These are phyloP conservation scores for human DNA, from an alignment of 2,113 vertebrate species.

Conservation along the genomic window DNA sequence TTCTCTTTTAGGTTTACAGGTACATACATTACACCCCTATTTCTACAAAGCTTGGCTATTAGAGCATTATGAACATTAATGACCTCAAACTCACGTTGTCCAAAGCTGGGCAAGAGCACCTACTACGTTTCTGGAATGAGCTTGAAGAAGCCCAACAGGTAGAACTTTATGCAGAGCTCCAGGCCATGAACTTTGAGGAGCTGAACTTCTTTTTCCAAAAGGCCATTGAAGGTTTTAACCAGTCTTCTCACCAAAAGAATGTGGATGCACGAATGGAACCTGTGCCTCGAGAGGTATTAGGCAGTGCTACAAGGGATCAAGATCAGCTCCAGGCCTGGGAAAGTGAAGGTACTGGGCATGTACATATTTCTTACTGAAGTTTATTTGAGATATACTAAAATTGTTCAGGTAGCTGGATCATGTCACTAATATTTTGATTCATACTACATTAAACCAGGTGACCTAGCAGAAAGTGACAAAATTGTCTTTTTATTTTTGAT, in stretches of 20 bases:
- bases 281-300: slow-evolving; percentile 91
- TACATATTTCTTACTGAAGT: too few species aligned
- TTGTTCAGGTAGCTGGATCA: background rate
- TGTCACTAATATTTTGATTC: background rate
- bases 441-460: background rate
- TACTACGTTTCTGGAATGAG: slow-evolving; percentile 91
- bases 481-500: background rate
- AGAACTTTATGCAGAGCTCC: slow-evolving; percentile 84
- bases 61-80: slow-evolving; percentile 81
- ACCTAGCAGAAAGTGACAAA: background rate
- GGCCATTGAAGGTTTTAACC: slow-evolving; percentile 84
- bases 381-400: background rate
- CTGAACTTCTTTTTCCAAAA: slow-evolving; percentile 89
- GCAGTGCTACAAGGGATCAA: slow-evolving; percentile 91
- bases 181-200: slow-evolving; percentile 89
- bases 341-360: slow-evolving; percentile 83
- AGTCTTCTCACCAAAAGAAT: slow-evolving; percentile 81
- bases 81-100: slow-evolving; percentile 81
- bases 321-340: slow-evolving; percentile 90
- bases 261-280: slow-evolving; percentile 92
- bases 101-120: slow-evolving; percentile 88
- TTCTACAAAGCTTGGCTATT: background rate
- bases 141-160: slow-evolving; percentile 83
- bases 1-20: slow-evolving; percentile 40
- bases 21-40: background rate